Conservation (phyloP, 2,888 invertebrate genomes). For the Criorhina ranunculi region DNA sequence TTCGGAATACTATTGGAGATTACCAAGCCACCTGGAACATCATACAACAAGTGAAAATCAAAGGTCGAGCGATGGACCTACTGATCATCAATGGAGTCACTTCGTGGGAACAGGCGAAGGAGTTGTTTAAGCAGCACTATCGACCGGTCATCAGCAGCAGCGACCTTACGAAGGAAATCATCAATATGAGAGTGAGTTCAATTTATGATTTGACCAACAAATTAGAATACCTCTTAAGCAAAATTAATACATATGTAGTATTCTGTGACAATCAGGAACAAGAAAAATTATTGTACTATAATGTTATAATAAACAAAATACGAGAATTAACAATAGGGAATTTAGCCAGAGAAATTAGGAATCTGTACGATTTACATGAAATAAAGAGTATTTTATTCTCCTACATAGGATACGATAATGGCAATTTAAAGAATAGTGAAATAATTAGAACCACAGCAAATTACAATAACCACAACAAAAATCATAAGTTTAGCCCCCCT, state of each 20-base stretch:
- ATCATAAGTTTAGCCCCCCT: not conserved
- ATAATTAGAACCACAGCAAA: no score
- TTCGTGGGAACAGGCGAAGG: slow-evolving; percentile 21
- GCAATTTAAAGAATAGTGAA: slow-evolving; percentile 5
- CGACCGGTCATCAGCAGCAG: slow-evolving; percentile 29
- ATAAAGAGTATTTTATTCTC: slow-evolving; percentile 24
- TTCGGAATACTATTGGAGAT: not conserved
- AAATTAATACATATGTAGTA: slow-evolving; percentile 20
- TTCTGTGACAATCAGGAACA: slow-evolving; percentile 27
- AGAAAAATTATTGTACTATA: slow-evolving; percentile 20
- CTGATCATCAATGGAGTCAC: slow-evolving; percentile 8
- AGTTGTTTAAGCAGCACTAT: slow-evolving; percentile 29
- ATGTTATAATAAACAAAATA: slow-evolving; percentile 37
- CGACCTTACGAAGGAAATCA: slow-evolving; percentile 33
- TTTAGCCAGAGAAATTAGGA: slow-evolving; percentile 22
- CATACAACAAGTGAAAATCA: slow-evolving; percentile 35
- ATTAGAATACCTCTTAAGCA: slow-evolving; percentile 29
- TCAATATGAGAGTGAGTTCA: slow-evolving; percentile 38
- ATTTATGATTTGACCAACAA: slow-evolving; percentile 30
- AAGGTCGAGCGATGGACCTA: slow-evolving; percentile 34
- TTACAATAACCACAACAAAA: not conserved
- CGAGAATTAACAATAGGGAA: slow-evolving; percentile 30
- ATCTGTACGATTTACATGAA: slow-evolving; percentile 17
- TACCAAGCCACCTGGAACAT: slow-evolving; percentile 20
- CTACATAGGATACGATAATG: slow-evolving; percentile 32